Evolutionary conservation across 2,888 invertebrate species (phyloP).

Genomic region (Amphipyra berbera): DNA sequence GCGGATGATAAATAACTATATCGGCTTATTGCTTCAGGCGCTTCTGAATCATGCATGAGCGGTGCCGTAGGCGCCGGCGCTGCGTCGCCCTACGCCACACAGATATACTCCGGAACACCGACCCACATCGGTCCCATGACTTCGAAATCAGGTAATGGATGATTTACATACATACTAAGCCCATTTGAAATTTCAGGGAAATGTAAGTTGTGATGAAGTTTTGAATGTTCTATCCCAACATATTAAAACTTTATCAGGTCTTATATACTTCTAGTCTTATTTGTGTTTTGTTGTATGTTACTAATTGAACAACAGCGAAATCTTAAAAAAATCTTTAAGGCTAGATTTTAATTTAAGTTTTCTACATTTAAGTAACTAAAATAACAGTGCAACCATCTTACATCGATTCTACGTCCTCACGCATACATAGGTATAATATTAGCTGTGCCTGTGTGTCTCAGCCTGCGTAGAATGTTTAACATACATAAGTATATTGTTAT

Average conservation of each 20-base stretch:
- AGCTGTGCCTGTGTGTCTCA: no score
- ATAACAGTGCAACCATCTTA: no score
- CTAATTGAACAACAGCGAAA: no score
- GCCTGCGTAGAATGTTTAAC: no score
- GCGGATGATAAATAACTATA: slow-evolving; percentile 3
- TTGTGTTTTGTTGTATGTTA: background rate
- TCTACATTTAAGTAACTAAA: no score
- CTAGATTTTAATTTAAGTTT: no score
- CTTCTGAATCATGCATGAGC: slow-evolving; percentile 67
- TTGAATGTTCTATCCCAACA: background rate
- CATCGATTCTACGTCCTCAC: no score
- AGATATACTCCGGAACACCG: slow-evolving; percentile 92
- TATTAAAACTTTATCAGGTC: background rate
- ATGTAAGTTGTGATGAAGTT: background rate
- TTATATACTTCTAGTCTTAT: background rate
- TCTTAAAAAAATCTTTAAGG: no score
- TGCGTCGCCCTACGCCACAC: slow-evolving; percentile 84
- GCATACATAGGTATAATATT: no score
- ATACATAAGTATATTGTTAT: no score
- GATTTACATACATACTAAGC: background rate
- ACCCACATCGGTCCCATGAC: slow-evolving; percentile 89
- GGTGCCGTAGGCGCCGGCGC: slow-evolving; percentile 55
- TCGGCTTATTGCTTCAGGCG: slow-evolving; percentile 48
- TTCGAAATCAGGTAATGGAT: slow-evolving; percentile 61
- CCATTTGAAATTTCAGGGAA: background rate